Evolutionary conservation across 2,888 invertebrate species (phyloP).

Genomic region (Trissolcus japonicus): DNA sequence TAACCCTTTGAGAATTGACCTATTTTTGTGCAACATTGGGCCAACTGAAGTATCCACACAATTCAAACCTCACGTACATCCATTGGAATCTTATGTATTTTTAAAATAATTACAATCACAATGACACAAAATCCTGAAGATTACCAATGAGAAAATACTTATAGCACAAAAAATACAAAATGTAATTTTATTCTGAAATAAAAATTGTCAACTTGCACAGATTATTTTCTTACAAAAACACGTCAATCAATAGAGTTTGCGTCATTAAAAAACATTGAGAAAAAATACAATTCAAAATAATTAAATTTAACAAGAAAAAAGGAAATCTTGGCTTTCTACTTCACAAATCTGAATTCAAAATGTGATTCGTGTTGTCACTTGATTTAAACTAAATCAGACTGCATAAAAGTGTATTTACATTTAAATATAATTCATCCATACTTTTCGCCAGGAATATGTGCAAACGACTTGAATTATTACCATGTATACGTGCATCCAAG

Average conservation of each 20-base stretch:
- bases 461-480: slow-evolving; percentile 27
- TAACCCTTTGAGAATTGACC: slow-evolving; percentile 49
- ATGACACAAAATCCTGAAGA: slow-evolving; percentile 1
- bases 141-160: background rate
- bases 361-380: slow-evolving; percentile 16
- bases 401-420: slow-evolving; percentile 27
- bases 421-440: slow-evolving; percentile 36
- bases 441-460: slow-evolving; percentile 21
- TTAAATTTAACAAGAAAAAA: too few relatives aligned
- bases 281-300: too few relatives aligned
- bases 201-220: too few relatives aligned
- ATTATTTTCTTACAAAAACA: too few relatives aligned
- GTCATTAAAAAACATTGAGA: too few relatives aligned
- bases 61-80: slow-evolving; percentile 35
- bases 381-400: slow-evolving; percentile 12
- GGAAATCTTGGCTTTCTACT: too few relatives aligned
- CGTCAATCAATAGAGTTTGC: too few relatives aligned
- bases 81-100: slow-evolving; percentile 33
- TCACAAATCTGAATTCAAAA: background rate
- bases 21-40: slow-evolving; percentile 43
- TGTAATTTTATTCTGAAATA: too few relatives aligned
- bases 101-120: slow-evolving; percentile 22
- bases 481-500: slow-evolving; percentile 4
- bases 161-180: too few relatives aligned
- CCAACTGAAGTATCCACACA: slow-evolving; percentile 31